A percentile compares a stretch with the other conserved stretches of the same genome.
Conservation (phyloP, 2,888 invertebrate species). For the Drosophila putrida region DNA sequence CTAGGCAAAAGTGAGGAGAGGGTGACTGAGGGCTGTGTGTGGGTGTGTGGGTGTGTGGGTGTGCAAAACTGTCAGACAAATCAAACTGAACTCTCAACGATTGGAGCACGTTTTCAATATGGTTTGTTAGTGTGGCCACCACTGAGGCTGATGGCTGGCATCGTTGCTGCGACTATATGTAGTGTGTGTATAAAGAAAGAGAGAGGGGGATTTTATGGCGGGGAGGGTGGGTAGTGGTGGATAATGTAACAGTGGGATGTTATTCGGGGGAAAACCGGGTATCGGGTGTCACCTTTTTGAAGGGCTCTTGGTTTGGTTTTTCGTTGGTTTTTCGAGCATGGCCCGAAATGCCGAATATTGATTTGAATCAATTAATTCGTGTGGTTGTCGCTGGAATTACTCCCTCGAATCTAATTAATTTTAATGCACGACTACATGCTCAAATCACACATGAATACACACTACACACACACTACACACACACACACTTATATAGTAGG, state of each 20-base stretch:
- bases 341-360: conserved; percentile 84
- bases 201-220: conserved; percentile 7
- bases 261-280: not conserved
- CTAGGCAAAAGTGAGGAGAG: not conserved
- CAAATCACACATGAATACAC: conserved; percentile 63
- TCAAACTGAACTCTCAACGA: conserved; percentile 71
- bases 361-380: conserved; percentile 86
- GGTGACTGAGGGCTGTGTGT: no score
- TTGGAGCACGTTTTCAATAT: conserved; percentile 78
- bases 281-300: conserved; percentile 48
- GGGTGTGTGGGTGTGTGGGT: not conserved
- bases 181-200: not conserved
- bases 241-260: not conserved
- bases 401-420: conserved; percentile 86
- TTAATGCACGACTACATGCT: conserved; percentile 83
- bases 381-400: conserved; percentile 84
- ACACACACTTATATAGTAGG: conserved; percentile 39
- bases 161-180: conserved; percentile 3
- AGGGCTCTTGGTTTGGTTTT: conserved; percentile 55
- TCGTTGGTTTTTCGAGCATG: conserved; percentile 59
- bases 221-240: not conserved
- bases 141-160: conserved; percentile 32
- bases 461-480: conserved; percentile 32
- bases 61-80: conserved; percentile 71
- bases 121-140: conserved; percentile 73